Evolutionary conservation across 2,888 invertebrate species (phyloP), one percentile per base, ranked within the genome.

Genomic region (Tenthredo livida): DNA sequence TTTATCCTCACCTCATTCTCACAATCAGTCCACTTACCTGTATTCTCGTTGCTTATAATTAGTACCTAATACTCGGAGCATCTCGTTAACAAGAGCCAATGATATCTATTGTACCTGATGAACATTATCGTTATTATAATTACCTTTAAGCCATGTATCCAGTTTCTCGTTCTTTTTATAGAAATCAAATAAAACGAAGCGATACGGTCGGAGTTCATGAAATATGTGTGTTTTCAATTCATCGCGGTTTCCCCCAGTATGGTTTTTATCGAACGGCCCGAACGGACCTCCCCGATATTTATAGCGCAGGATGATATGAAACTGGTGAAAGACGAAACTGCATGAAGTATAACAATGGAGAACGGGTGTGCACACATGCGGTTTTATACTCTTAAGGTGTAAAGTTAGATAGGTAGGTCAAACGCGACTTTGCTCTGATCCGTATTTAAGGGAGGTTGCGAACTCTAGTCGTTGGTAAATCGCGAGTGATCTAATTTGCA

Each of bases 401-500:
- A 73, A 43, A 40, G n/a, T 73, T 40, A 2, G n/a, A 21, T 73
- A 43, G 40, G 43, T n/a, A n/a, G 47, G 47, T 47, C 21, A 43
- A 43, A 7, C n/a, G n/a, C 67, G 37, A 43, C 67, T 33, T 67
- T 25, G 3, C 33, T 25, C 12, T 33, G 67, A 67, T 67, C 67
- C 67, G 33, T 67, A 67, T 67, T 67, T 33, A 33, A 12, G 67
- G 17, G 33, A 33, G 6, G 33, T 67, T 33, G 29, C 6, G 7
- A 33, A 25, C 33, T 67, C 33, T 17, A 67, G 25, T 33, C 33
- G 33, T 67, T 67, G 17, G 33, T 33, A 67, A 10, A 67, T 67
- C 33, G 29, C 15, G 33, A 67, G 67, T 67, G 67, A 67, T 67
- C 33, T 67, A 25, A 67, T 67, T 15, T 67, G 33, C 67, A 67